A percentile compares a stretch with the other conserved stretches of the same genome.
Evolutionary conservation across 2,797 vertebrate species (phyloP).

Genomic region (Schizothorax lantsangensis): DNA sequence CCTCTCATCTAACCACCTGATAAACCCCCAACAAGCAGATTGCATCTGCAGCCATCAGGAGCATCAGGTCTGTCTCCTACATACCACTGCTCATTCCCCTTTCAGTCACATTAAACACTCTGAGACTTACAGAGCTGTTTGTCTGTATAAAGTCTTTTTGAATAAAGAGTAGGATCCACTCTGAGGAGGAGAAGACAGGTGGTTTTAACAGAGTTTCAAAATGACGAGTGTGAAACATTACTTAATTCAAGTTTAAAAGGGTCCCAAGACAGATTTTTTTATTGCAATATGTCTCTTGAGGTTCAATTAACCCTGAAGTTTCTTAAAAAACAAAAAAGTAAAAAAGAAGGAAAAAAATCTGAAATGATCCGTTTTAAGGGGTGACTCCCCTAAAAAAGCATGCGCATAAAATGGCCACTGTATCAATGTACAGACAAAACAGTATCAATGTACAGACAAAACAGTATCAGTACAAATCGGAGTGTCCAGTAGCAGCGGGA

Average conservation of each 20-base stretch:
- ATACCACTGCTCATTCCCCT: neutral
- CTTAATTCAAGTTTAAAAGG: neutral
- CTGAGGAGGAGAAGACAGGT: neutral
- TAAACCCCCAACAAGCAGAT: constrained; percentile 43
- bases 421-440: neutral
- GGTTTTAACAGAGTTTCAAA: neutral
- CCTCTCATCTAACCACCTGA: constrained; percentile 49
- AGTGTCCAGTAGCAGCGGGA: too few relatives aligned
- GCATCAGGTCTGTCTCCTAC: constrained; percentile 12
- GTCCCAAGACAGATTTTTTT: too few relatives aligned
- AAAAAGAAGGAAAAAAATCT: too few relatives aligned
- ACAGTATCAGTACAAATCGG: neutral
- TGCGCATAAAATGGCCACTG: too few relatives aligned
- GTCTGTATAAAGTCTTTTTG: neutral
- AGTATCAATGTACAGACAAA: neutral
- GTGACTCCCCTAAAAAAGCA: too few relatives aligned
- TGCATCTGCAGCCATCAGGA: constrained; percentile 16
- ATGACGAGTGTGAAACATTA: neutral
- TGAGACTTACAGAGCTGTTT: neutral
- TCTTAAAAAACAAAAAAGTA: too few relatives aligned
- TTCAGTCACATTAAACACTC: neutral
- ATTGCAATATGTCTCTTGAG: neutral
- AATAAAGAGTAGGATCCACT: neutral
- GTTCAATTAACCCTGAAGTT: too few relatives aligned
- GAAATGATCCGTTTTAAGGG: too few relatives aligned